Evolutionary conservation across 2,113 vertebrate species (phyloP).

Genomic region (Saiga tatarica): DNA sequence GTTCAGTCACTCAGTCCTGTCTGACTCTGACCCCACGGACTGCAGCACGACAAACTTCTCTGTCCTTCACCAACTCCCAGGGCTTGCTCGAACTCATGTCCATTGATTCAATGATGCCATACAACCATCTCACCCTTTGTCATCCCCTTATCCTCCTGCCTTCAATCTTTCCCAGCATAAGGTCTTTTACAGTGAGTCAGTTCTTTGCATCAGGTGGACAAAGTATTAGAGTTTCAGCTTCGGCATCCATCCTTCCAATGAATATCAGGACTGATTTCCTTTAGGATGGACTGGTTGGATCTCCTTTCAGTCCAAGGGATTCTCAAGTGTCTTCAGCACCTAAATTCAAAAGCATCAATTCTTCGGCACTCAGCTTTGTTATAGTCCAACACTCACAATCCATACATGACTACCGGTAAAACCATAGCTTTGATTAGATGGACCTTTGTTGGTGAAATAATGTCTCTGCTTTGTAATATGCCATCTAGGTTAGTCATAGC

Average conservation of each 20-base stretch:
- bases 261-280: background rate
- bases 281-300: background rate
- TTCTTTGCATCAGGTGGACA: background rate
- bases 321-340: background rate
- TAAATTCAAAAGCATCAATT: background rate
- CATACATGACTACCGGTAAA: background rate
- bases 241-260: background rate
- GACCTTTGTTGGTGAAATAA: background rate
- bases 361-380: accelerated
- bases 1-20: background rate
- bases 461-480: background rate
- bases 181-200: background rate
- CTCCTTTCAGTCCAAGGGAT: background rate
- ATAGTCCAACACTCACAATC: background rate
- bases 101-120: background rate
- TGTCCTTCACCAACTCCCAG: background rate
- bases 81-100: background rate
- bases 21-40: accelerated
- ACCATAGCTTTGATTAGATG: background rate
- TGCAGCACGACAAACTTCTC: accelerated
- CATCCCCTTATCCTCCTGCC: background rate
- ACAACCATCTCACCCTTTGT: background rate
- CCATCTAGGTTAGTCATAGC: background rate
- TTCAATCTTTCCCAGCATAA: background rate
- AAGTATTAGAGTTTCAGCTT: background rate